Evolutionary conservation across 2,797 vertebrate species (phyloP).

Genomic region (Sebastolobus alascanus): DNA sequence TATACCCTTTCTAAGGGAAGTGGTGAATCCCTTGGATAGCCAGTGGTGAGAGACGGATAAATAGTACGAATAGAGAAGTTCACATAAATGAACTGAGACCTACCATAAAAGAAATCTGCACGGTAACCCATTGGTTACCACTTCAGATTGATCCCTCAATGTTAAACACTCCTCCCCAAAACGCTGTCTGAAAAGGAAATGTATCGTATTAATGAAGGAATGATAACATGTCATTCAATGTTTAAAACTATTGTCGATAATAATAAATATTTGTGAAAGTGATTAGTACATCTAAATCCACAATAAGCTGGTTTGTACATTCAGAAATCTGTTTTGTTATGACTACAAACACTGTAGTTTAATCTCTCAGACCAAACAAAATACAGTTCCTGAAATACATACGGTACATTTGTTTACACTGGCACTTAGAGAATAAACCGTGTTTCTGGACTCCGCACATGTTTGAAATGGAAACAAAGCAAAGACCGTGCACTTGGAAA

Average conservation of each 20-base stretch:
- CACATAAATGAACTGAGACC: background rate
- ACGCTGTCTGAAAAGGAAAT: background rate
- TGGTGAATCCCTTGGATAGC: background rate
- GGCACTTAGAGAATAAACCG: constrained; percentile 17
- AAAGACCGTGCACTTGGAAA: constrained; percentile 4
- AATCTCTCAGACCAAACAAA: constrained; percentile 30
- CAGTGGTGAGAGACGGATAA: background rate
- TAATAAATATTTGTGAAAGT: constrained; percentile 21
- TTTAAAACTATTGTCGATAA: background rate
- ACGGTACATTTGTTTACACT: constrained; percentile 35
- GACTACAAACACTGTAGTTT: background rate
- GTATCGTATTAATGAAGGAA: background rate
- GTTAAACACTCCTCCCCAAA: background rate
- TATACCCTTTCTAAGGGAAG: background rate
- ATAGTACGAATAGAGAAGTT: background rate
- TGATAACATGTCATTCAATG: background rate
- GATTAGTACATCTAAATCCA: constrained; percentile 2
- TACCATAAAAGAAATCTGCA: background rate
- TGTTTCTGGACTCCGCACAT: constrained; percentile 19
- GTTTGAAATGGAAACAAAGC: constrained; percentile 50
- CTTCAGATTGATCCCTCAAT: background rate
- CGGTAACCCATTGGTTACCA: background rate
- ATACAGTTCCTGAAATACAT: constrained; percentile 18
- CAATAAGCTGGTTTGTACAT: background rate
- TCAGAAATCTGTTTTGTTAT: constrained; percentile 9